Percentiles rank a stretch among this genome's conserved stretches.
Conservation (phyloP, 2,113 vertebrate species). For the Oryzias curvinotus region DNA sequence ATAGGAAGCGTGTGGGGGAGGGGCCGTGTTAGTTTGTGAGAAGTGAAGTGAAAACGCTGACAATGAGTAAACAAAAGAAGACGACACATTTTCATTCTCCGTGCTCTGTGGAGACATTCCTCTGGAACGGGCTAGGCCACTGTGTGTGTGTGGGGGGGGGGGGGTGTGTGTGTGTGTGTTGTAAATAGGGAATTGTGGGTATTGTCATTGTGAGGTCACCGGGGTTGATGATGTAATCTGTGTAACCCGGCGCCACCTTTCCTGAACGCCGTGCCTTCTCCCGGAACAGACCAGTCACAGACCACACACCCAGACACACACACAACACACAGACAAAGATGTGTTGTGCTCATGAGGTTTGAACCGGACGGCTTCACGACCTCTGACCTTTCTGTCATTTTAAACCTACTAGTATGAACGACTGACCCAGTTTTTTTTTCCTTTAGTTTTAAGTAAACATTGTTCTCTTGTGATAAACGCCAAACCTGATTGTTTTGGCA, state of each 20-base stretch:
- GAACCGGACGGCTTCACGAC: not conserved
- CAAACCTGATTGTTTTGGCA: no score
- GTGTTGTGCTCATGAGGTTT: constrained; percentile 5
- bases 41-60: not conserved
- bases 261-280: constrained; percentile 58
- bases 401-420: no score
- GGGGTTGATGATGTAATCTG: constrained; percentile 71
- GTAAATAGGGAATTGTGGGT: constrained; percentile 60
- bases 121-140: constrained; percentile 17
- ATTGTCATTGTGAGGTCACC: constrained; percentile 64
- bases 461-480: no score
- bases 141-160: constrained; percentile 20
- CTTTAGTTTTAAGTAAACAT: no score
- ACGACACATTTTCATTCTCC: constrained; percentile 14
- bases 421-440: no score
- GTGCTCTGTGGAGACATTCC: not conserved
- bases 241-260: constrained; percentile 63
- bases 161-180: constrained; percentile 24
- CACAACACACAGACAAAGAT: not conserved
- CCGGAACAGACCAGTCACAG: constrained; percentile 44
- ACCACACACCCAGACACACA: constrained; percentile 17
- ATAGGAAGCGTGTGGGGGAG: constrained; percentile 33
- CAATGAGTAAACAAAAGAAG: constrained; percentile 9
- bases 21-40: constrained; percentile 15
- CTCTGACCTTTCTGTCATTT: constrained; percentile 4